phyloP scores from a whole-genome alignment of 2,113 vertebrate genomes.

The Tamias sibiricus region DNA sequence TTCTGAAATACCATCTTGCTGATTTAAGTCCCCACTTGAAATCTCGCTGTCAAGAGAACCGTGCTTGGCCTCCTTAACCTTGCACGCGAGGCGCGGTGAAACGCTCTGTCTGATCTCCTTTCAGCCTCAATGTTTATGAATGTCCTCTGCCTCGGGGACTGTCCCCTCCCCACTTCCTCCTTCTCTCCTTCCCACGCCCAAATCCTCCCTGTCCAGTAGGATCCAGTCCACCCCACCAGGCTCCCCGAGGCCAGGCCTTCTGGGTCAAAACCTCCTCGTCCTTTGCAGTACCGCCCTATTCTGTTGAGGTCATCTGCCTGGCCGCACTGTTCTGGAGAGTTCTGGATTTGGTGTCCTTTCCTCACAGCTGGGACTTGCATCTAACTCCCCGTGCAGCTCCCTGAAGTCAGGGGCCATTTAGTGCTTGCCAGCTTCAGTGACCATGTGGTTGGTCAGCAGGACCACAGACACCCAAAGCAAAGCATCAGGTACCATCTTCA shows the following conservation, averaged over 20 bases:
- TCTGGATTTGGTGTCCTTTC: background rate
- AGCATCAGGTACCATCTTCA: background rate
- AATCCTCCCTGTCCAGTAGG: background rate
- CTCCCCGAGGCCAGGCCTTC: background rate
- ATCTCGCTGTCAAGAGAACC: background rate
- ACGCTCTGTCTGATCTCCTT: background rate
- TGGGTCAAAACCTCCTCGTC: background rate
- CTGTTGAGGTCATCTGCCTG: background rate
- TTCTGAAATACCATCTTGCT: background rate
- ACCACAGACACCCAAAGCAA: background rate
- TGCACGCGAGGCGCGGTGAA: background rate
- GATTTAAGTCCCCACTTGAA: background rate
- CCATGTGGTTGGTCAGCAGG: background rate
- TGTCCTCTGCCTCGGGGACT: background rate
- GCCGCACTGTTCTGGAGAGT: background rate
- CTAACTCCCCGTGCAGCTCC: background rate
- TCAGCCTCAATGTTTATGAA: background rate
- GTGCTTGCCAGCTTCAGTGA: background rate
- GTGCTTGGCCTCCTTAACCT: background rate
- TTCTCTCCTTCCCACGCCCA: background rate
- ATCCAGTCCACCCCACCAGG: background rate
- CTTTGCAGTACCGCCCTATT: background rate
- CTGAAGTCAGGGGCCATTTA: background rate
- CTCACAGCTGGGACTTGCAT: background rate
- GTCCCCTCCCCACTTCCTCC: no score